Evolutionary conservation across 64 coral and sea anemone species (phyloP).

Genomic region (Montipora efflorescens): DNA sequence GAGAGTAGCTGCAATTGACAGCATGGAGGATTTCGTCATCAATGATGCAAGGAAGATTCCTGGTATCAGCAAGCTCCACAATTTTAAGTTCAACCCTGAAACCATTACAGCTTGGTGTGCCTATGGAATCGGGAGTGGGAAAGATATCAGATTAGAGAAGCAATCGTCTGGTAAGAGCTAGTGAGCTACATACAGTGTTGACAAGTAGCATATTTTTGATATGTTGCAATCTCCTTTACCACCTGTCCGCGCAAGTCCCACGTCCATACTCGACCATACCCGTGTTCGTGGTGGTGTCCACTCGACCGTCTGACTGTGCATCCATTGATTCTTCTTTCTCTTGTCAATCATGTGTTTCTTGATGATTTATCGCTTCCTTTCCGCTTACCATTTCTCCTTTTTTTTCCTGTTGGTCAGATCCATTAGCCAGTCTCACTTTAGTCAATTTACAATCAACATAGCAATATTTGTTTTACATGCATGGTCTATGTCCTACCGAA

Average conservation of each 20-base stretch:
- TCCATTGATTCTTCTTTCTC: background rate
- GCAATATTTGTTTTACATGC: background rate
- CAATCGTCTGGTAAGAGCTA: background rate
- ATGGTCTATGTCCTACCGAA: background rate
- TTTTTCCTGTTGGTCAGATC: background rate
- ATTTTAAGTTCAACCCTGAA: background rate
- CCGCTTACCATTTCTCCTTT: background rate
- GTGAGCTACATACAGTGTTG: background rate
- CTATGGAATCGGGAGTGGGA: background rate
- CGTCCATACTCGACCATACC: background rate
- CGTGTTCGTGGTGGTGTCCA: background rate
- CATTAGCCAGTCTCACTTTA: background rate
- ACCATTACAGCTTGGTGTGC: background rate
- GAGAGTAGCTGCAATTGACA: background rate
- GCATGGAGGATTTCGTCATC: background rate
- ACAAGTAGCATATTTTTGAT: background rate
- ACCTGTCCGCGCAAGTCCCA: background rate
- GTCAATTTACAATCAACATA: background rate
- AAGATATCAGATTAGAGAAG: background rate
- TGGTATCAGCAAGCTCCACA: background rate
- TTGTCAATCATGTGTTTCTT: background rate
- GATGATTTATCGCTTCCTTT: background rate
- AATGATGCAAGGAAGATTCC: background rate
- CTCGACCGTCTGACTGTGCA: background rate
- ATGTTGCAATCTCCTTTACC: background rate